phyloP scores from a whole-genome alignment of 2,797 vertebrate species.

The Xyrichtys novacula region DNA sequence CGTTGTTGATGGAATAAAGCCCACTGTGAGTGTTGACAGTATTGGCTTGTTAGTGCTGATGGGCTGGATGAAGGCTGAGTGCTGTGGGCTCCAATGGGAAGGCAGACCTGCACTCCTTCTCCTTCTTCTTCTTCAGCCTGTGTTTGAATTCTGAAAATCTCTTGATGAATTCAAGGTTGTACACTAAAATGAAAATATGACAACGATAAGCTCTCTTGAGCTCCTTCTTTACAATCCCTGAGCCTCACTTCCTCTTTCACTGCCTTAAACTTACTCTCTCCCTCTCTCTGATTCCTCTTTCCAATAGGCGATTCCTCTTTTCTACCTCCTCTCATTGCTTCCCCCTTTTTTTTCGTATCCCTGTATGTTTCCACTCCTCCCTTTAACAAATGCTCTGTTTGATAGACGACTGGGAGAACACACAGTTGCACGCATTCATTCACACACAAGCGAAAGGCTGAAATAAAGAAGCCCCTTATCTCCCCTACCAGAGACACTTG shows the following conservation, averaged over 20 bases:
- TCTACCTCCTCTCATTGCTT: conserved; percentile 37
- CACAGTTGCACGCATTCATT: conserved; percentile 63
- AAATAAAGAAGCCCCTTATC: conserved; percentile 85
- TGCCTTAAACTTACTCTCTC: conserved; percentile 23
- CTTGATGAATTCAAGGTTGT: conserved; percentile 57
- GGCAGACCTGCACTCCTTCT: conserved; percentile 24
- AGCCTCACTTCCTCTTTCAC: conserved; percentile 37
- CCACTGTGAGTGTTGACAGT: conserved; percentile 69
- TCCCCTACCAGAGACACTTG: conserved; percentile 78
- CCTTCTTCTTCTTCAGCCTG: conserved; percentile 21
- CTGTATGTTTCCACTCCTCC: conserved; percentile 49
- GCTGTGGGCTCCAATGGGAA: conserved; percentile 33
- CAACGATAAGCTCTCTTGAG: conserved; percentile 40
- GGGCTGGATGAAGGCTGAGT: conserved; percentile 55
- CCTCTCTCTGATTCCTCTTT: conserved; percentile 32
- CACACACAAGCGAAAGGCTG: conserved; percentile 50
- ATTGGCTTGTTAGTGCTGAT: conserved; percentile 66
- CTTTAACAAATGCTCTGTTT: conserved; percentile 54
- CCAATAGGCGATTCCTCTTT: conserved; percentile 49
- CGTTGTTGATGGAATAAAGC: conserved; percentile 58
- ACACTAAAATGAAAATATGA: conserved; percentile 60
- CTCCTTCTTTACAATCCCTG: conserved; percentile 27
- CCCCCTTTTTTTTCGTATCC: conserved; percentile 32
- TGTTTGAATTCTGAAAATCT: conserved; percentile 46
- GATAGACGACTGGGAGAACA: conserved; percentile 59